A percentile compares a stretch with the other conserved stretches of the same genome.
These are phyloP conservation scores for Coptodon bakossiorum DNA, from an alignment of 2,113 vertebrate species.

Conservation along the genomic window DNA sequence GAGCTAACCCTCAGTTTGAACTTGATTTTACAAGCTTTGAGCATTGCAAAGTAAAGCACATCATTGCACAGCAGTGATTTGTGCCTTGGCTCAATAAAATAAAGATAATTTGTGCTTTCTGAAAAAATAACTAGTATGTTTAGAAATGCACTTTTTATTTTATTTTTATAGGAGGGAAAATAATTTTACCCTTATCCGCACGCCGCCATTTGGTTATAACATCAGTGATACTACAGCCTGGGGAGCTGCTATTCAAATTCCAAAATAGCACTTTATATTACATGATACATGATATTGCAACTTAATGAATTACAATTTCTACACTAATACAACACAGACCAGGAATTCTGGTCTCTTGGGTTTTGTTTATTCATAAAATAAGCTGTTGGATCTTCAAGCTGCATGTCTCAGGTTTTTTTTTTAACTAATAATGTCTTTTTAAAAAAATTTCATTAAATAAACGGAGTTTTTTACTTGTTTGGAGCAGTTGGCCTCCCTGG, in stretches of 20 bases:
- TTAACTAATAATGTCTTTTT: not conserved
- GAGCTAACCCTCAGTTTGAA: not conserved
- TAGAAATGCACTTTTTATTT: not conserved
- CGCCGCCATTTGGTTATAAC: fast-evolving
- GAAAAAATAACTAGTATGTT: not conserved
- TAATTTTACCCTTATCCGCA: not conserved
- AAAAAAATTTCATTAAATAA: not conserved
- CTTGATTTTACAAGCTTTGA: not conserved
- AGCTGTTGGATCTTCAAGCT: not conserved
- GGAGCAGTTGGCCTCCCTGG: not conserved
- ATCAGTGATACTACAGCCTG: not conserved
- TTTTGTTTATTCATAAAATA: not conserved
- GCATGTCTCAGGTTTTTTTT: not conserved
- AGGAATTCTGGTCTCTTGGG: too few relatives aligned
- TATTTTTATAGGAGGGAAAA: not conserved
- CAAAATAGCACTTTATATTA: not conserved
- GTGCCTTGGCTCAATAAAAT: not conserved
- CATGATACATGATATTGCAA: not conserved
- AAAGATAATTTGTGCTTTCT: not conserved
- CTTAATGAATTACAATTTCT: not conserved
- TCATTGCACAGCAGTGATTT: not conserved
- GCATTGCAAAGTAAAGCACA: too few relatives aligned
- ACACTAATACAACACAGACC: not conserved
- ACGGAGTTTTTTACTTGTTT: not conserved
- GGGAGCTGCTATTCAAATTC: not conserved